A percentile compares a stretch with the other conserved stretches of the same genome.
These are phyloP conservation scores for Scaptomyza pallida DNA, from an alignment of 1,140 invertebrate species.

Conservation along the genomic window DNA sequence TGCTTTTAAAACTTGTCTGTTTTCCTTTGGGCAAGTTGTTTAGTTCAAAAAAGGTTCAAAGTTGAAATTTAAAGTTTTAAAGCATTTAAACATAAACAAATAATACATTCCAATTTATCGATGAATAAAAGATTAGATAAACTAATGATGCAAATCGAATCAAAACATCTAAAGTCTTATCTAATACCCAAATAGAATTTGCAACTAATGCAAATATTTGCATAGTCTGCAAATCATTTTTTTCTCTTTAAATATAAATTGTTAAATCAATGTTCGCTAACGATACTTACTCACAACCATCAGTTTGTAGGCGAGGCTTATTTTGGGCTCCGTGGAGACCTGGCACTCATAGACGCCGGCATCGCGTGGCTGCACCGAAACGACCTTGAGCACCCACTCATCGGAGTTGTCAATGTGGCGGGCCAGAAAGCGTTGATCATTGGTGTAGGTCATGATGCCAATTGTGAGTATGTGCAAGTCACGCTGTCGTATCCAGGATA, in stretches of 20 bases:
- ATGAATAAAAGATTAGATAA: too few relatives aligned
- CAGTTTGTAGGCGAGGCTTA: conserved; percentile 91
- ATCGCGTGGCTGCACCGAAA: conserved; percentile 91
- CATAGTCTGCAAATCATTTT: too few relatives aligned
- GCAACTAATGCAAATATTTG: neutral
- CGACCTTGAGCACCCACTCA: conserved; percentile 93
- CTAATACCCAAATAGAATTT: neutral
- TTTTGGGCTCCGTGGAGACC: conserved; percentile 94
- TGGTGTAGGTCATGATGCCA: conserved; percentile 90
- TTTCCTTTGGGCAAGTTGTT: too few relatives aligned
- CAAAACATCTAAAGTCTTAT: too few relatives aligned
- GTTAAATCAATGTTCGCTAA: neutral
- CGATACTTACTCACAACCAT: conserved; percentile 91
- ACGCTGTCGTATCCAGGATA: conserved; percentile 90
- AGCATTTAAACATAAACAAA: too few relatives aligned
- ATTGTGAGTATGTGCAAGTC: conserved; percentile 91
- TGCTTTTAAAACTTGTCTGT: too few relatives aligned
- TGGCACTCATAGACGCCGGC: conserved; percentile 92
- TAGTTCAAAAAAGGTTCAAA: too few relatives aligned
- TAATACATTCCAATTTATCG: too few relatives aligned
- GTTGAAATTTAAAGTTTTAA: too few relatives aligned
- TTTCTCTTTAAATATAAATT: neutral
- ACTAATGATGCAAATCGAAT: too few relatives aligned
- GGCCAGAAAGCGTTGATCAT: conserved; percentile 90
- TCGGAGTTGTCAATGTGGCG: conserved; percentile 93